Base-by-base conservation (phyloP, 2,888 invertebrate species). In the Ischnura elegans region DNA sequence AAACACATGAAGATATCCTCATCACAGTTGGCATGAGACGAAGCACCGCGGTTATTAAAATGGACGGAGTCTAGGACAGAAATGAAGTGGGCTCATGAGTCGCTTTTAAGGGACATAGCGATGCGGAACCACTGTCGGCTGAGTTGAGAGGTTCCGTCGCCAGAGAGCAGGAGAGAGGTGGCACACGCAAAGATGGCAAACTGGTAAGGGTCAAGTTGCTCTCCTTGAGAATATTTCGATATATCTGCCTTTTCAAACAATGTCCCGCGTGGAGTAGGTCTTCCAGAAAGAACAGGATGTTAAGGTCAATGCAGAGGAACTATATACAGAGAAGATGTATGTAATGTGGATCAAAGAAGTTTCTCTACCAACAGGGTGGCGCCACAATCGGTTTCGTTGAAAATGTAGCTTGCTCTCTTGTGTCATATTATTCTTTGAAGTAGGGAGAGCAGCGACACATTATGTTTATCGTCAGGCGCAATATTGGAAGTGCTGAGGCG, bases 31-130 rank as follows among this genome's bases (percentile, higher is more conserved):
- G 25, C 8, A 2, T 29, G 16, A 66, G 66, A 36, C 3, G 29
- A 29, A 36, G 76, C 36, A 36, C 76, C 76, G 76, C 10, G 0
- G 76, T 36, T 76, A 76, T 76, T 76, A 76, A 76, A 76, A 76
- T 76, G 29, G 76, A 76, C 36, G 76, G 76, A 76, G 36, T 76
- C 76, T 76, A 76, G 76, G 76, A 29, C 76, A 76, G 76, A 76
- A 76, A 76, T 36, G 76, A 36, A 76, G 76, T 76, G 76, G 2
- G 29, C 25, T 29, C 10, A 10, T 76, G 36, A 25, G 36, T 76
- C 76, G 29, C 76, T 36, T n/a, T n/a, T 36, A 13, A 76, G 13
- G 76, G 36, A 36, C 76, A 29, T 36, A 13, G 76, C 76, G 76
- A 36, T n/a, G n/a, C n/a, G n/a, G n/a, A n/a, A n/a, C n/a, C n/a